Evolutionary conservation across 1,140 invertebrate species (phyloP).

Genomic region (Pseudachorutes palmiensis): DNA sequence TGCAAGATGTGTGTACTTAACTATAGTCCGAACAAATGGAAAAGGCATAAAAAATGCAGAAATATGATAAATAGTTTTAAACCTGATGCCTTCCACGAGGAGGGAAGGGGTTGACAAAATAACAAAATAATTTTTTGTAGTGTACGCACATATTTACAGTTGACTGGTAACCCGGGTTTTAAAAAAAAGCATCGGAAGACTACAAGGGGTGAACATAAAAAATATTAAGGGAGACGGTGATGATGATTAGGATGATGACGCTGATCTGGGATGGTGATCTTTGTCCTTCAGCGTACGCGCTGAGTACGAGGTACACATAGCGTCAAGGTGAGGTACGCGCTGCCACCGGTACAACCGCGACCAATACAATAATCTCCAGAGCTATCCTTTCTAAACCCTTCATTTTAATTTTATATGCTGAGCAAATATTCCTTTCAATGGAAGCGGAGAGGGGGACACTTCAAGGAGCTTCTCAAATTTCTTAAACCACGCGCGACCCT

Average conservation of each 20-base stretch:
- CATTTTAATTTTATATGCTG: neutral
- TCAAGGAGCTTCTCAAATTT: no score
- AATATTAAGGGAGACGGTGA: neutral
- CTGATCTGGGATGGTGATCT: slow-evolving; percentile 3
- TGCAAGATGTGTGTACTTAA: slow-evolving; percentile 11
- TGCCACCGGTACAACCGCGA: neutral
- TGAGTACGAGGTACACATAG: neutral
- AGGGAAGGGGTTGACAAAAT: slow-evolving; percentile 37
- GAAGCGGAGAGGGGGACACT: neutral
- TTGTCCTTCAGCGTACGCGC: no score
- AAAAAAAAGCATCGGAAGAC: neutral
- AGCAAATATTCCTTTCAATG: neutral
- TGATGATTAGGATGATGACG: slow-evolving; percentile 9
- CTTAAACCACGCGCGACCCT: no score
- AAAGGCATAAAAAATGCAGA: slow-evolving; percentile 37
- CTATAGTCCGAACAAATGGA: slow-evolving; percentile 13
- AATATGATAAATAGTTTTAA: slow-evolving; percentile 38
- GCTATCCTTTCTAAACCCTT: neutral
- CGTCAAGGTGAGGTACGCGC: neutral
- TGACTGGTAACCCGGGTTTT: slow-evolving; percentile 2
- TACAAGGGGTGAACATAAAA: neutral
- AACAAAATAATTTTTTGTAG: slow-evolving; percentile 20
- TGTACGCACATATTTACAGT: slow-evolving; percentile 4
- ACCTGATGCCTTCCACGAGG: slow-evolving; percentile 14
- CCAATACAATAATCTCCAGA: neutral